A percentile compares a stretch with the other conserved stretches of the same genome.
phyloP scores from a whole-genome alignment of 2,888 invertebrate genomes.

The Flexamia atlantica region DNA sequence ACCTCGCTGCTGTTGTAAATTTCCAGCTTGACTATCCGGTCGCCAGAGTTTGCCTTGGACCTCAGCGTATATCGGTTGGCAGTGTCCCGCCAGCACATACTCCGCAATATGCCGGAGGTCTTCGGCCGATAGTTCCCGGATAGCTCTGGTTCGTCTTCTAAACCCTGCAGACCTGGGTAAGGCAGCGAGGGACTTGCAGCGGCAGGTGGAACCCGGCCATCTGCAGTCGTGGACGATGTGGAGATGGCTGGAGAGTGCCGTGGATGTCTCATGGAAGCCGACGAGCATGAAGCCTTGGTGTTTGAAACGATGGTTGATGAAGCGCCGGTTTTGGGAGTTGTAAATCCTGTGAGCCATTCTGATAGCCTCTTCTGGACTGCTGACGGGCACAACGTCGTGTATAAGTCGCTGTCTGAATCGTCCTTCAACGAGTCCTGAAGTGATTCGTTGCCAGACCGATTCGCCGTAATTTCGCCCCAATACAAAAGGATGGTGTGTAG shows the following conservation, averaged over 20 bases:
- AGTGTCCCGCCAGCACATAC: conserved; percentile 22
- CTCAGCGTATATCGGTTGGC: conserved; percentile 17
- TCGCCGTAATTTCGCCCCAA: not conserved
- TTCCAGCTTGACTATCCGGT: conserved; percentile 10
- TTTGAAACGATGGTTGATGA: not conserved
- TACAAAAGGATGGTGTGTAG: not conserved
- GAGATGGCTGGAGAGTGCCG: conserved; percentile 3
- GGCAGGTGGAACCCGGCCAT: conserved; percentile 30
- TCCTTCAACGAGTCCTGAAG: not conserved
- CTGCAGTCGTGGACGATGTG: conserved; percentile 34
- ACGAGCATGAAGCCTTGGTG: not conserved
- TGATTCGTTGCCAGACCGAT: not conserved
- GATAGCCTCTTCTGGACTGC: conserved; percentile 22
- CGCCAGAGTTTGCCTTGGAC: conserved; percentile 13
- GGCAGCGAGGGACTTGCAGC: not conserved
- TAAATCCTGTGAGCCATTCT: conserved; percentile 20
- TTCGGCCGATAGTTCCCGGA: conserved; percentile 17
- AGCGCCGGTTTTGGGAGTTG: not conserved
- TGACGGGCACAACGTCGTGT: not conserved
- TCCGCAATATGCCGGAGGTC: conserved; percentile 33
- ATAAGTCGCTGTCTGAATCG: not conserved
- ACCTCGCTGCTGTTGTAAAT: not conserved
- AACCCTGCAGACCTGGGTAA: not conserved
- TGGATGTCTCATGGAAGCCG: not conserved
- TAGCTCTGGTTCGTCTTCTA: not conserved